phyloP scores from a whole-genome alignment of 2,113 vertebrate species.

The Caranx ignobilis region DNA sequence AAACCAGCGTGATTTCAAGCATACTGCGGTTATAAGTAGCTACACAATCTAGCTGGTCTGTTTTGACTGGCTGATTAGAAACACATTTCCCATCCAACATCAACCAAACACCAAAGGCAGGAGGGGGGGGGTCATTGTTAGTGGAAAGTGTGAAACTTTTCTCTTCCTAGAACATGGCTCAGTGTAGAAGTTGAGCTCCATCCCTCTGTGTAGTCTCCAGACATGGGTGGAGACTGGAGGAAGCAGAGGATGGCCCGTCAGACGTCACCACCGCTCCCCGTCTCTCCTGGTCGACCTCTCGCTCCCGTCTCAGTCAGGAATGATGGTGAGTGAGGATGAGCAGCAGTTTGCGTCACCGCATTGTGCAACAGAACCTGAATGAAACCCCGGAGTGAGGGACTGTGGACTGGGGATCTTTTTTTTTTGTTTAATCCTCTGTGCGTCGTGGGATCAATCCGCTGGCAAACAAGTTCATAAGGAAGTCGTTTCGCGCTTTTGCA shows the following conservation, averaged over 20 bases:
- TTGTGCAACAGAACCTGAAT: conserved; percentile 2
- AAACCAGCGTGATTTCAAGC: conserved; percentile 10
- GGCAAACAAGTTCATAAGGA: not conserved
- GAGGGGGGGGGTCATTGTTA: conserved; percentile 22
- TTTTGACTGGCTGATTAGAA: conserved; percentile 62
- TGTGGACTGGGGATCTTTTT: conserved; percentile 3
- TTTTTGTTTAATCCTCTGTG: not conserved
- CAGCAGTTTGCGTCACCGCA: not conserved
- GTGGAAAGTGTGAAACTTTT: conserved; percentile 56
- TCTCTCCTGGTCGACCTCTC: conserved; percentile 30
- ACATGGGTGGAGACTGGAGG: conserved; percentile 67
- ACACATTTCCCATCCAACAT: conserved; percentile 54
- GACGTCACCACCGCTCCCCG: conserved; percentile 69
- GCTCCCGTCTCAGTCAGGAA: conserved; percentile 41
- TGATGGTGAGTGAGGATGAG: conserved; percentile 36
- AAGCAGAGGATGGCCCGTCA: conserved; percentile 58
- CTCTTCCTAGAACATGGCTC: conserved; percentile 38
- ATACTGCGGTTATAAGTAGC: conserved; percentile 21
- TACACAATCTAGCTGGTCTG: conserved; percentile 31
- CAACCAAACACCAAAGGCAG: conserved; percentile 28
- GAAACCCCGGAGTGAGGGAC: conserved; percentile 4
- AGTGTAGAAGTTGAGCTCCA: conserved; percentile 19
- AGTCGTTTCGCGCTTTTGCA: not conserved
- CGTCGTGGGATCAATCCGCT: conserved; percentile 4
- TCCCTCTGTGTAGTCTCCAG: conserved; percentile 26